Evolutionary conservation across 2,888 invertebrate species (phyloP), one percentile per base, ranked within the genome.

Genomic region (Agelastica alni): DNA sequence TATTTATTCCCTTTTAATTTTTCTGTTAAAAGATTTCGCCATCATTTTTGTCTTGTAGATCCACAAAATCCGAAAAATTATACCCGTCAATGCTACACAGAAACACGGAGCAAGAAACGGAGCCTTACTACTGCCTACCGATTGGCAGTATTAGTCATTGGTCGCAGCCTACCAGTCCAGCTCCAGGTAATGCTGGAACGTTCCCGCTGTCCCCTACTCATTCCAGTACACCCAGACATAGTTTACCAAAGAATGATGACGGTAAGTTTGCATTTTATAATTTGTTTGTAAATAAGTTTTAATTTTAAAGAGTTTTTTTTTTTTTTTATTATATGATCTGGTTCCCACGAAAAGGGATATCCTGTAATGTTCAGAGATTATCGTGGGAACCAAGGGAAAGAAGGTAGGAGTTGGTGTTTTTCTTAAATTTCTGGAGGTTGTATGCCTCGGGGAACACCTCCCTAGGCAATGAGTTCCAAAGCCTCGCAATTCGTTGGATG

Each of bases 11-110:
- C n/a, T n/a, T n/a, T n/a, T n/a, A n/a, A n/a, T n/a, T n/a, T n/a
- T n/a, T n/a, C n/a, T n/a, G n/a, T n/a, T n/a, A n/a, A n/a, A n/a
- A n/a, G n/a, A n/a, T n/a, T n/a, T n/a, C n/a, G n/a, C n/a, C n/a
- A n/a, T n/a, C n/a, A n/a, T n/a, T n/a, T n/a, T n/a, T n/a, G n/a
- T n/a, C n/a, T 75, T 75, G 39, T 84, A 93, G 93, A 78, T 96
- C 96, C 32, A 95, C 95, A 12, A 95, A 95, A 79, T 96, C 95
- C 6, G 95, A 96, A 77, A 94, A 95, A 79, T 81, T 94, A 75
- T 95, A 95, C 76, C 93, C 93, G 26, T 93, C 93, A 58, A 93
- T 93, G 93, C 78, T 93, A 69, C 91, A 88, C 67, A 81, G 89
- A 59, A 89, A 88, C 70, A 85, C 87, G 65, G 85, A 91, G 68